phyloP scores from a whole-genome alignment of 2,797 vertebrate genomes.

The Malurus splendens region DNA sequence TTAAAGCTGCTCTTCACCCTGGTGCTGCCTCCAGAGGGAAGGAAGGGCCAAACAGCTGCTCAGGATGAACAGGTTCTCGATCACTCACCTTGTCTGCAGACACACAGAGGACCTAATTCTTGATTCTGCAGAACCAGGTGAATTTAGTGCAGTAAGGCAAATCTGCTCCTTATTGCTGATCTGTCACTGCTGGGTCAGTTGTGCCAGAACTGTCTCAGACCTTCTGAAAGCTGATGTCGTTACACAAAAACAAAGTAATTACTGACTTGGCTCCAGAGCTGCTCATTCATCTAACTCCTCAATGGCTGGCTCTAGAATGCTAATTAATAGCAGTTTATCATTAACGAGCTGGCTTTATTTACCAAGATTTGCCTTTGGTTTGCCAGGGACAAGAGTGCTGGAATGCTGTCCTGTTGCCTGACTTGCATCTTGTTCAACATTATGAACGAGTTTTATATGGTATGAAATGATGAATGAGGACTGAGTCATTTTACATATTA shows the following conservation, averaged over 20 bases:
- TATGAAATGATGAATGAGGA: background rate
- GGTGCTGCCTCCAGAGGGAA: background rate
- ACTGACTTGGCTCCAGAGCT: background rate
- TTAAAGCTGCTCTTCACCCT: background rate
- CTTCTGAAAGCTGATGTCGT: background rate
- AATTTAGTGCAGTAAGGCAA: background rate
- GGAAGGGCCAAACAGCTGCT: background rate
- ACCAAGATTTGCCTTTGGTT: background rate
- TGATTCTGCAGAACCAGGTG: background rate
- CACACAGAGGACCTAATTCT: background rate
- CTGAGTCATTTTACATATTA: background rate
- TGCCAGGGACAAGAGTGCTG: background rate
- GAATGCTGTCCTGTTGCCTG: background rate
- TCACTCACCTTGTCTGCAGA: background rate
- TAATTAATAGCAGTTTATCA: conserved; percentile 1
- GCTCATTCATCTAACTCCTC: background rate
- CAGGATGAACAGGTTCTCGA: background rate
- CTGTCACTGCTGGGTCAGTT: background rate
- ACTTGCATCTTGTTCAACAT: background rate
- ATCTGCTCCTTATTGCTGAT: background rate
- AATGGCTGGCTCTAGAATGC: background rate
- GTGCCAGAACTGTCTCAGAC: background rate
- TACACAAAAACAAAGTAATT: background rate
- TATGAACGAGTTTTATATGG: background rate
- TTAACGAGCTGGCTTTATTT: background rate